Evolutionary conservation across 1,140 invertebrate genomes (phyloP).

Genomic region (Drosophila sulfurigaster): DNA sequence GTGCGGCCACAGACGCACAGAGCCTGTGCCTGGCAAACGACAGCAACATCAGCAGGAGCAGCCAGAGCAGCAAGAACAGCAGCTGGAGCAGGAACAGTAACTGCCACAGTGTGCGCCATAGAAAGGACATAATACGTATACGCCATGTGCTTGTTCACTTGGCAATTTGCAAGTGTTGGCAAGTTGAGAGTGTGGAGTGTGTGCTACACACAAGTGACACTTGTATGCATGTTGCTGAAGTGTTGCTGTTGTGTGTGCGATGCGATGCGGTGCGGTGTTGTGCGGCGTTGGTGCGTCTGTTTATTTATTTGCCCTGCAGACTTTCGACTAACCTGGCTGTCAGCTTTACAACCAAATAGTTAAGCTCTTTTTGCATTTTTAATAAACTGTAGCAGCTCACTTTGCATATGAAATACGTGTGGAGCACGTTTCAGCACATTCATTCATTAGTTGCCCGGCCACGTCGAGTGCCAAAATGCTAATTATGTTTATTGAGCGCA

Average conservation of each 20-base stretch:
- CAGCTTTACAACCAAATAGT: slow-evolving; percentile 72
- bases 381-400: slow-evolving; percentile 70
- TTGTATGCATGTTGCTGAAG: slow-evolving; percentile 65
- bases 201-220: slow-evolving; percentile 80
- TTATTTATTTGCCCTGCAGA: slow-evolving; percentile 80
- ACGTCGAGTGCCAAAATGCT: slow-evolving; percentile 78
- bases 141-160: slow-evolving; percentile 61
- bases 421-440: slow-evolving; percentile 55
- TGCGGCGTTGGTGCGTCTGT: slow-evolving; percentile 36
- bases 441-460: slow-evolving; percentile 74
- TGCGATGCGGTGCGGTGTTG: slow-evolving; percentile 19
- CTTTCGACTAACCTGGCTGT: slow-evolving; percentile 54
- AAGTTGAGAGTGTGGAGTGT: slow-evolving; percentile 67
- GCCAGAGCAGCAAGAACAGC: neutral
- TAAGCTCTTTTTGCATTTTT: slow-evolving; percentile 80
- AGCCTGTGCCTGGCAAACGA: slow-evolving; percentile 19
- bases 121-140: slow-evolving; percentile 42
- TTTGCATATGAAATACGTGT: slow-evolving; percentile 69
- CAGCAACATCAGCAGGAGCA: slow-evolving; percentile 19
- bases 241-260: slow-evolving; percentile 28
- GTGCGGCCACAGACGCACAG: slow-evolving; percentile 53
- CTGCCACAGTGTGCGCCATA: slow-evolving; percentile 9
- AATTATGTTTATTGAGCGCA: slow-evolving; percentile 80
- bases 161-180: slow-evolving; percentile 79
- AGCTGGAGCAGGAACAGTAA: slow-evolving; percentile 12